Evolutionary conservation across 2,888 invertebrate species (phyloP).

Genomic region (Dromius quadrimaculatus): DNA sequence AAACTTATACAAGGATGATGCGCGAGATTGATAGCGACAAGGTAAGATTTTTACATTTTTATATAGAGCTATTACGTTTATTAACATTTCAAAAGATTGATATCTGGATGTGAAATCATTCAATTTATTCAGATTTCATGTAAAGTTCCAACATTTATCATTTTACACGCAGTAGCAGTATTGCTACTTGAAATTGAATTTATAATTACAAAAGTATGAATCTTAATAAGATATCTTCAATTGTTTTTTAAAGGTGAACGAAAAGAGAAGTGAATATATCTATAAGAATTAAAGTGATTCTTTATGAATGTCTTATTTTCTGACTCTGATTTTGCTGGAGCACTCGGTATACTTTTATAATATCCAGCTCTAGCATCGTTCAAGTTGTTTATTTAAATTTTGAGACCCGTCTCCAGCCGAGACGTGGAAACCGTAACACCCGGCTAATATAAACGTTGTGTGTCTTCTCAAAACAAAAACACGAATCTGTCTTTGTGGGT

Average conservation of each 20-base stretch:
- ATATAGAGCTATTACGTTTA: slow-evolving; percentile 13
- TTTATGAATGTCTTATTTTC: too few species aligned
- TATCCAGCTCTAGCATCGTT: too few species aligned
- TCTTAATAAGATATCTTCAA: too few species aligned
- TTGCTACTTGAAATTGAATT: too few species aligned
- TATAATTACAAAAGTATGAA: too few species aligned
- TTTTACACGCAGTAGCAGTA: not conserved
- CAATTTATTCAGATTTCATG: not conserved
- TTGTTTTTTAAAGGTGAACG: too few species aligned
- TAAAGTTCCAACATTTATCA: not conserved
- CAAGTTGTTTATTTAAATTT: too few species aligned
- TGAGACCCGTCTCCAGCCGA: slow-evolving; percentile 8
- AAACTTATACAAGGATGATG: slow-evolving; percentile 1
- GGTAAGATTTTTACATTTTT: slow-evolving; percentile 28
- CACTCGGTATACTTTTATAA: too few species aligned
- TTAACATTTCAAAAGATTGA: slow-evolving; percentile 4
- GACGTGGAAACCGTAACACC: too few species aligned
- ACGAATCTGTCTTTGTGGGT: slow-evolving; percentile 10
- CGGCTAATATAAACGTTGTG: slow-evolving; percentile 21
- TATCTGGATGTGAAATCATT: slow-evolving; percentile 1
- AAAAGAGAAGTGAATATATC: too few species aligned
- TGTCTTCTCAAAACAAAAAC: slow-evolving; percentile 22
- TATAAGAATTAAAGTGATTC: too few species aligned
- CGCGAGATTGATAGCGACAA: slow-evolving; percentile 17
- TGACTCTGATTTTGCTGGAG: too few species aligned